Evolutionary conservation across 92 coral and sea anemone species (phyloP).

Genomic region (Plumapathes pennacea): DNA sequence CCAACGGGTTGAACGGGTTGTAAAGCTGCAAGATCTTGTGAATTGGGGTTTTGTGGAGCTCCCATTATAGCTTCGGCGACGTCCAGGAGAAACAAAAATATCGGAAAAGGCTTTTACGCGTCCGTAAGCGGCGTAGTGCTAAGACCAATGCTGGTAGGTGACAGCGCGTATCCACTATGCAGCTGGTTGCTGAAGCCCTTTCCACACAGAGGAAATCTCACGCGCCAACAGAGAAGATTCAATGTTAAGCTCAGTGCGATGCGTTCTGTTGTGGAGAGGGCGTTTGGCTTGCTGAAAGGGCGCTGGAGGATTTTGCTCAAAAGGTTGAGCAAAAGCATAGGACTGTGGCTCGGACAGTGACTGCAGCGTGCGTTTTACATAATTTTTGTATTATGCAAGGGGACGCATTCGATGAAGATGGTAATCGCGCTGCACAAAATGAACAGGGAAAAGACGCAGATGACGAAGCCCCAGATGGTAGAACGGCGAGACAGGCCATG

Average conservation of each 20-base stretch:
- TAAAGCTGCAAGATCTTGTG: too few species aligned
- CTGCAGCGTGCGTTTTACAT: constrained; percentile 49
- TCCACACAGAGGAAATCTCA: constrained; percentile 15
- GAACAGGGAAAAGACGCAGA: constrained; percentile 5
- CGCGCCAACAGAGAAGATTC: constrained; percentile 15
- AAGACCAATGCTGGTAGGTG: constrained; percentile 24
- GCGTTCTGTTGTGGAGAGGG: constrained; percentile 27
- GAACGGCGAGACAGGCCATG: constrained; percentile 1
- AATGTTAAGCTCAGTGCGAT: constrained; percentile 17
- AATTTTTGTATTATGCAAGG: constrained; percentile 45
- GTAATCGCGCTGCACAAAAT: too few species aligned
- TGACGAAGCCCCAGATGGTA: constrained; percentile 18
- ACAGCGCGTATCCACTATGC: constrained; percentile 28
- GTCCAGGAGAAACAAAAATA: too few species aligned
- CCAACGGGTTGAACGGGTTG: too few species aligned
- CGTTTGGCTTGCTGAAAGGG: constrained; percentile 44
- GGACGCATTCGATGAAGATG: constrained; percentile 24
- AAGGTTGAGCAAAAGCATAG: constrained; percentile 18
- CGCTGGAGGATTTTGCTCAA: constrained; percentile 50
- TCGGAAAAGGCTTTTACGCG: too few species aligned
- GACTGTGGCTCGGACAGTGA: constrained; percentile 23
- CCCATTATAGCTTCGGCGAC: too few species aligned
- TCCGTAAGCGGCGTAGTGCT: constrained; percentile 13
- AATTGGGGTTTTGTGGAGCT: too few species aligned
- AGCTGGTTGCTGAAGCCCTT: constrained; percentile 40